phyloP scores from a whole-genome alignment of 2,113 vertebrate genomes.

The Holacanthus passer region DNA sequence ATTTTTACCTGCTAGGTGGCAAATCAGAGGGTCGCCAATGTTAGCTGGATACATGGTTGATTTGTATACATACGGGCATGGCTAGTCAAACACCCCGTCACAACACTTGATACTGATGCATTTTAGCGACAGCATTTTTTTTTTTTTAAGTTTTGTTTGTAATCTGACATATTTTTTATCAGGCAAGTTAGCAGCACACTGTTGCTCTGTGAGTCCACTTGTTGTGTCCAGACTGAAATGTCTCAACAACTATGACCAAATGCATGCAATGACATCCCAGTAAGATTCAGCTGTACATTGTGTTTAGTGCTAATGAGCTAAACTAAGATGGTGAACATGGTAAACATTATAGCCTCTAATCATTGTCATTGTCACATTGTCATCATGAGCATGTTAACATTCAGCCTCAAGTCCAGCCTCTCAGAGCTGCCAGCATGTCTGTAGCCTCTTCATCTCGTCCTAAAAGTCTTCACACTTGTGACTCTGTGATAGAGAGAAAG shows the following conservation, averaged over 20 bases:
- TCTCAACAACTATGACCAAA: neutral
- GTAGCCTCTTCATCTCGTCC: neutral
- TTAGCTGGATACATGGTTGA: no score
- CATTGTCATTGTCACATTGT: neutral
- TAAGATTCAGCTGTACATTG: neutral
- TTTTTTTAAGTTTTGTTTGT: neutral
- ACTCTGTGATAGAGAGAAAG: neutral
- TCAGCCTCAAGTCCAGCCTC: neutral
- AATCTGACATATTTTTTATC: neutral
- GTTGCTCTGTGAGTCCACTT: neutral
- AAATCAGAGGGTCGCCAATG: neutral
- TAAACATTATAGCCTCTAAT: neutral
- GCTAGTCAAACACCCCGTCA: neutral
- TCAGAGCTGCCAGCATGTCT: neutral
- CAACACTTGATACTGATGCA: neutral
- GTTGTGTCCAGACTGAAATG: neutral
- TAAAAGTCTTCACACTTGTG: constrained; percentile 5
- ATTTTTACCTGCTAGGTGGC: no score
- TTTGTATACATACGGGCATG: neutral
- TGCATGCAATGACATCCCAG: neutral
- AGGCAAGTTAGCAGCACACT: no score
- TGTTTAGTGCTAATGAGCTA: neutral
- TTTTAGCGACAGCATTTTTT: no score
- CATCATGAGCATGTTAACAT: neutral
- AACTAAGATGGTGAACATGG: neutral